Percentiles rank a stretch among this genome's conserved stretches.
Conservation (phyloP, 2,888 invertebrate genomes). For the Ommatoiulus sabulosus region DNA sequence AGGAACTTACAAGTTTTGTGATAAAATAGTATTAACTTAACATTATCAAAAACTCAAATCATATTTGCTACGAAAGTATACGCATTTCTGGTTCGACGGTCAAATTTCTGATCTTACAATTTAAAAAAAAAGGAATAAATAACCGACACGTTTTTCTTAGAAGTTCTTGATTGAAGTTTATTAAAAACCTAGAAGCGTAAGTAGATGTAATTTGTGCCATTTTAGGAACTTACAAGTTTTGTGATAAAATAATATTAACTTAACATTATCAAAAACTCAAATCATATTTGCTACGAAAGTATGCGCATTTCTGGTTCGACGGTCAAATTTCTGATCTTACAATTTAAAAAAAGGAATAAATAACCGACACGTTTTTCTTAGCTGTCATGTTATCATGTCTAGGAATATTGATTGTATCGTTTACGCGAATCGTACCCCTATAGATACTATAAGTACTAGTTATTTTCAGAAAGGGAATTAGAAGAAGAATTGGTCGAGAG, state of each 20-base stretch:
- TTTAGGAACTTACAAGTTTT: too few species aligned
- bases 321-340: neutral
- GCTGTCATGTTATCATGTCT: too few species aligned
- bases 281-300: neutral
- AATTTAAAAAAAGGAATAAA: constrained; percentile 1
- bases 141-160: neutral
- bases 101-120: neutral
- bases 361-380: neutral
- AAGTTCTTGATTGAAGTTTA: too few species aligned
- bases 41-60: neutral
- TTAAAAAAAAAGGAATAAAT: constrained; percentile 17
- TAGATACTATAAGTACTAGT: neutral
- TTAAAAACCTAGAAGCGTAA: too few species aligned
- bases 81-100: neutral
- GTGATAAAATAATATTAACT: too few species aligned
- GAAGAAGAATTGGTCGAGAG: neutral
- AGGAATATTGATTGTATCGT: neutral
- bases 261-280: neutral
- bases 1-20: too few species aligned
- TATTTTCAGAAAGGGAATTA: neutral
- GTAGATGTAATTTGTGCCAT: too few species aligned
- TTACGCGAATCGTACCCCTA: neutral
- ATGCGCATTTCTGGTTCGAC: neutral
- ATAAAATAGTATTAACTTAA: neutral
- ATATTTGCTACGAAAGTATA: neutral